Conservation (phyloP, 2,888 invertebrate genomes). For the Euspilapteryx auroguttella region DNA sequence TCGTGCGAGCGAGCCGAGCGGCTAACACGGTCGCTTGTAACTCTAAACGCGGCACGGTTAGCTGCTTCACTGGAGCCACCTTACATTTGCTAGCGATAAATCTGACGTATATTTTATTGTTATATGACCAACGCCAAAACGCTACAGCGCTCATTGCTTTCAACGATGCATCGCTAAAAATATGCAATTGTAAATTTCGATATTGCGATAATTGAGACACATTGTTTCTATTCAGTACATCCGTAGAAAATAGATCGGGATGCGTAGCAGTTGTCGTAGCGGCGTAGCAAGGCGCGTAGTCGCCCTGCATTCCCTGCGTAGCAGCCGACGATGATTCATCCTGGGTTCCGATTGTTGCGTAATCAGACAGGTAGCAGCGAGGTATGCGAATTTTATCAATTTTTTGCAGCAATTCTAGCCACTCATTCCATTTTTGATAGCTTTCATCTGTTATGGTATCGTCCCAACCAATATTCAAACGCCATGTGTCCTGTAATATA, state of each 20-base stretch:
- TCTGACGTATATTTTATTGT: background rate
- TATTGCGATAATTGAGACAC: background rate
- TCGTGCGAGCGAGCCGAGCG: constrained; percentile 1
- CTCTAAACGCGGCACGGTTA: constrained; percentile 3
- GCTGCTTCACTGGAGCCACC: constrained; percentile 3
- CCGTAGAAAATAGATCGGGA: background rate
- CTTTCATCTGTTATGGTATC: too few relatives aligned
- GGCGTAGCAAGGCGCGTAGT: too few relatives aligned
- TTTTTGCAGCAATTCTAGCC: too few relatives aligned
- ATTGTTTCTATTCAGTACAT: background rate
- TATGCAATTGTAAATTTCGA: background rate
- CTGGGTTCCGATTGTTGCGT: too few relatives aligned
- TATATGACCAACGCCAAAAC: background rate
- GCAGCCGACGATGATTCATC: too few relatives aligned
- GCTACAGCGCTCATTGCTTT: background rate
- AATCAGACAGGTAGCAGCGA: too few relatives aligned
- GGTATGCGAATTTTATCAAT: too few relatives aligned
- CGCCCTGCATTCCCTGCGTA: too few relatives aligned
- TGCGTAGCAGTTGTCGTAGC: too few relatives aligned
- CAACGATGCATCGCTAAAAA: background rate
- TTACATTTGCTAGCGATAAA: background rate
- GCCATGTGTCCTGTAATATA: too few relatives aligned
- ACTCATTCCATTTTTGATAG: too few relatives aligned
- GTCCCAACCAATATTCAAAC: too few relatives aligned
- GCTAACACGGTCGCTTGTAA: constrained; percentile 5